A percentile compares a stretch with the other conserved stretches of the same genome.
phyloP scores from a whole-genome alignment of 2,797 vertebrate species.

The Hypotaenidia okinawae region DNA sequence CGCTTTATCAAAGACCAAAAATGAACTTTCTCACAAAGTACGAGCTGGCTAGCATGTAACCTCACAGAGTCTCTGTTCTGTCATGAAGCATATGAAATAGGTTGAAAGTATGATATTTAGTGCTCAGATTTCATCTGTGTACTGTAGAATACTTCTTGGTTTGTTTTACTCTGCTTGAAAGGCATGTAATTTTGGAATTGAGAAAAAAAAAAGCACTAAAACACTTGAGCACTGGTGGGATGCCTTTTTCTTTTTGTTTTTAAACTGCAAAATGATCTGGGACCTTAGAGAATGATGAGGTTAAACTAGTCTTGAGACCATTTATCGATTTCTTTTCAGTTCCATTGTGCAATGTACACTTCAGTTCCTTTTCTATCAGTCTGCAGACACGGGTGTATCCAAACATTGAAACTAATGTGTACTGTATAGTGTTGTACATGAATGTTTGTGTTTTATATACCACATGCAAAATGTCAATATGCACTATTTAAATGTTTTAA shows the following conservation, averaged over 20 bases:
- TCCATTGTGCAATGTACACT: constrained; percentile 78
- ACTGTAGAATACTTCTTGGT: constrained; percentile 62
- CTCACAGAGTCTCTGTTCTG: constrained; percentile 68
- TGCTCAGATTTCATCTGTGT: constrained; percentile 72
- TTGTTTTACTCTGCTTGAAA: constrained; percentile 67
- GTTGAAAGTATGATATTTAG: constrained; percentile 65
- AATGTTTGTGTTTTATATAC: constrained; percentile 84
- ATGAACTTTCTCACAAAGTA: constrained; percentile 56
- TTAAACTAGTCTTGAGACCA: constrained; percentile 81
- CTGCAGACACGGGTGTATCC: constrained; percentile 75
- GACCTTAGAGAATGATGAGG: constrained; percentile 84
- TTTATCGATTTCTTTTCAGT: constrained; percentile 80
- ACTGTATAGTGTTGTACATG: constrained; percentile 84
- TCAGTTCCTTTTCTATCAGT: constrained; percentile 74
- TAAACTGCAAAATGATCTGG: constrained; percentile 60
- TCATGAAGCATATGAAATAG: constrained; percentile 68
- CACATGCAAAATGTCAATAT: constrained; percentile 84
- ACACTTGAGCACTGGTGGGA: constrained; percentile 72
- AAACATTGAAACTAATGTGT: constrained; percentile 80
- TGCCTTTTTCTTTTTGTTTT: constrained; percentile 42
- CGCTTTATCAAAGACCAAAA: constrained; percentile 74
- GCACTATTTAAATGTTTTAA: constrained; percentile 87
- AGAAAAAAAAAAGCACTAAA: constrained; percentile 69
- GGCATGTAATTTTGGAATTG: constrained; percentile 68
- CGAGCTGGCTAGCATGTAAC: constrained; percentile 68